These are phyloP conservation scores for Manis javanica DNA, from an alignment of 2,797 vertebrate genomes.

Conservation along the genomic window DNA sequence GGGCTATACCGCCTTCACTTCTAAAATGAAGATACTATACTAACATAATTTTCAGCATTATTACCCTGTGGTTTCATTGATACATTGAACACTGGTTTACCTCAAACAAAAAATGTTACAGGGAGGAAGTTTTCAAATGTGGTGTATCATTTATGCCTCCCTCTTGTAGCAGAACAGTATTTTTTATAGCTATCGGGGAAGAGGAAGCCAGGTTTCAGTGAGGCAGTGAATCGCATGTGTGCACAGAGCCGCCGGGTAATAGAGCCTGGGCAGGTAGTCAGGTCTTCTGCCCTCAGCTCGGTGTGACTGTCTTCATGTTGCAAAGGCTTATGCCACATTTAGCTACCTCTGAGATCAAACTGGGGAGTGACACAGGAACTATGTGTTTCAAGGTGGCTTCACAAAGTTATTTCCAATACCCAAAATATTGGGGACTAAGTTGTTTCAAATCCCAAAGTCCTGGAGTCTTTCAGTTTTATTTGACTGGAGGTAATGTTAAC, in stretches of 20 bases:
- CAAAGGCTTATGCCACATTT: neutral
- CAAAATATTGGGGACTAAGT: neutral
- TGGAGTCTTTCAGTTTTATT: neutral
- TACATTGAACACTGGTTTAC: neutral
- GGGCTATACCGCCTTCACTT: neutral
- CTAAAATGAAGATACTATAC: neutral
- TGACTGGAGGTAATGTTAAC: neutral
- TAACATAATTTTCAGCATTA: neutral
- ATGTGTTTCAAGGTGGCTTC: neutral
- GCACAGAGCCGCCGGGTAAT: neutral
- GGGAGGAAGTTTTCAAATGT: neutral
- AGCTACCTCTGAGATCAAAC: neutral
- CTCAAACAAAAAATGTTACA: neutral
- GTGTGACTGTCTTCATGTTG: neutral
- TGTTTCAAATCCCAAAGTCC: neutral
- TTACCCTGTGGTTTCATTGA: neutral
- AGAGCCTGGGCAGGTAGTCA: neutral
- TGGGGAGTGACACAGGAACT: neutral
- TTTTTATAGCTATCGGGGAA: neutral
- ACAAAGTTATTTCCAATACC: neutral
- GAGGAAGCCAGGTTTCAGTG: neutral
- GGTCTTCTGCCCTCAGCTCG: neutral
- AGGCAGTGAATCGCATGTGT: neutral
- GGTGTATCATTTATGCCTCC: neutral
- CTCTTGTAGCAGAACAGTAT: neutral